Base-by-base conservation (phyloP, 2,797 vertebrate genomes). In the Streptopelia turtur region DNA sequence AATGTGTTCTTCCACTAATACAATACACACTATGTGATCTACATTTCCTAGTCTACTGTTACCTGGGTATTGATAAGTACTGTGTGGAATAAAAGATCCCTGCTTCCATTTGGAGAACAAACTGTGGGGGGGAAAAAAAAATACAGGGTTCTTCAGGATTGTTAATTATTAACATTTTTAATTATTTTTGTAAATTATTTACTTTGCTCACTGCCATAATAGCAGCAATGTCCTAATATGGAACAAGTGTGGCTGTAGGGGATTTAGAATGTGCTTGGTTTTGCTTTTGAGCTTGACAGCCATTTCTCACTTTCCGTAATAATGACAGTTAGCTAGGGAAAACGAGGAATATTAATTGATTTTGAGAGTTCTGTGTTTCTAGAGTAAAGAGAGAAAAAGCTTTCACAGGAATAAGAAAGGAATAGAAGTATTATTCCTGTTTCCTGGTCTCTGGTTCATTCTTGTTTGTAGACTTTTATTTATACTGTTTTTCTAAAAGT, bases 111-210 rank as follows among this genome's bases (percentile, higher is more conserved):
- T 22, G 3, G 63, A 84, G 53, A 86, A 45, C 63, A 90, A 78
- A 78, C n/a, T 28, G 21, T 41, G 70, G 71, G 45, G 16, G 17
- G 5, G 35, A 9, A 30, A 9, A n/a, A 53, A 76, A 69, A 14
- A 39, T 13, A 7, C 9, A 70, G 17, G 56, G 22, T 71, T 76
- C 90, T 91, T 82, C 63, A 94, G 88, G 81, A 96, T 39, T 79
- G 93, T 97, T 96, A 92, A 97, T 97, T 97, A 95, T 97, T 95
- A 97, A 95, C 76, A 90, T 95, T 96, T 95, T 93, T 63, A 97
- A 95, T 97, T 97, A 72, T 89, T 90, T 78, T 95, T 91, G 94
- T 37, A 5, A 97, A 97, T 95, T 95, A 97, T 97, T 96, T 96
- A 98, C 83, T 97, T 91, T 85, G 69, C 66, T 96, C 30, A 9